A percentile compares a stretch with the other conserved stretches of the same genome.
These are phyloP conservation scores for Menidia menidia DNA, from an alignment of 2,797 vertebrate genomes.

Conservation along the genomic window DNA sequence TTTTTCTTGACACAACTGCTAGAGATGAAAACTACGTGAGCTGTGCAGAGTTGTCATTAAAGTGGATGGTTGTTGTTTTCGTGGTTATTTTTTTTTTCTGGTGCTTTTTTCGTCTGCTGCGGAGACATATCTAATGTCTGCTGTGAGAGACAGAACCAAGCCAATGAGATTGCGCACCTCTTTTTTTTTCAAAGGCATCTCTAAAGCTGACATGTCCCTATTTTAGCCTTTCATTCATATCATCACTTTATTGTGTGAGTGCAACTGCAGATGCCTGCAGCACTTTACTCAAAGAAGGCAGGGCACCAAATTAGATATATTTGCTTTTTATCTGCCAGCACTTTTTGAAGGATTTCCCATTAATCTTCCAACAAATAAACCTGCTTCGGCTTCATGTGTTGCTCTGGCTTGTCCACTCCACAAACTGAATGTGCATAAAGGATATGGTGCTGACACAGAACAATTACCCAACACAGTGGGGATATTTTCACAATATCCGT, in stretches of 20 bases:
- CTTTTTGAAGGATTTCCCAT: slow-evolving; percentile 65
- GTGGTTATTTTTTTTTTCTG: background rate
- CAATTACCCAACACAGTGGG: slow-evolving; percentile 63
- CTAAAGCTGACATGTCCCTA: slow-evolving; percentile 28
- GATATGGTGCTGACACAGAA: slow-evolving; percentile 56
- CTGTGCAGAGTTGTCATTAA: slow-evolving; percentile 55
- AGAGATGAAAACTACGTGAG: slow-evolving; percentile 58
- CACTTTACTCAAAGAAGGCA: slow-evolving; percentile 28
- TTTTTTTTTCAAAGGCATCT: slow-evolving; percentile 33
- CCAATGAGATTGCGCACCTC: slow-evolving; percentile 19
- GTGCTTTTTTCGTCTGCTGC: slow-evolving; percentile 21
- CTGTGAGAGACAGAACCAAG: slow-evolving; percentile 42
- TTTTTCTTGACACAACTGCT: slow-evolving; percentile 46
- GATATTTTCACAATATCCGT: slow-evolving; percentile 63
- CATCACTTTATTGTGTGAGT: slow-evolving; percentile 19
- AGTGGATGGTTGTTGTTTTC: slow-evolving; percentile 47
- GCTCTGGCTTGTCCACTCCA: slow-evolving; percentile 51
- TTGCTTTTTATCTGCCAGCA: slow-evolving; percentile 54
- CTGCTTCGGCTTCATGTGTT: slow-evolving; percentile 50
- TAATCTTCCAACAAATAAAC: slow-evolving; percentile 56
- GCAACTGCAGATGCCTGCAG: slow-evolving; percentile 19
- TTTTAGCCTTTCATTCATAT: slow-evolving; percentile 30
- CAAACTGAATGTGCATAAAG: slow-evolving; percentile 50
- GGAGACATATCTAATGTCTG: slow-evolving; percentile 34
- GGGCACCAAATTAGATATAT: slow-evolving; percentile 52